phyloP scores from a whole-genome alignment of 2,888 invertebrate species.

The Cheilosia urbana region DNA sequence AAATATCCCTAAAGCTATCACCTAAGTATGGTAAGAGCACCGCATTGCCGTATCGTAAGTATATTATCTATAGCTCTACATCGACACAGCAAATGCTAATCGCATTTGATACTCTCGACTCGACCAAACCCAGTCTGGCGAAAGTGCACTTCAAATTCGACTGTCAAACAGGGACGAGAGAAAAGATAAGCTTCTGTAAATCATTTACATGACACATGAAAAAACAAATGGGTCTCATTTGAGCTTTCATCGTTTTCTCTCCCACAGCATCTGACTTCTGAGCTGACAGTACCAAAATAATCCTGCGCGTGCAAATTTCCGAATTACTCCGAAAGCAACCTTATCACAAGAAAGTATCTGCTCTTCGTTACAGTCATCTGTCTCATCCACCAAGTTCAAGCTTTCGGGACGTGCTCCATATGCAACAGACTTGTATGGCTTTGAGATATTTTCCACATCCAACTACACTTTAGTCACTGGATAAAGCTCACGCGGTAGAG shows the following conservation, averaged over 20 bases:
- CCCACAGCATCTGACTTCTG: conserved; percentile 4
- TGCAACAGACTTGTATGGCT: conserved; percentile 62
- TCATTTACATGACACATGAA: conserved; percentile 46
- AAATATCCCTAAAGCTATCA: too few relatives aligned
- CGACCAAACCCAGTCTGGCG: background rate
- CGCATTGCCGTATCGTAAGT: too few relatives aligned
- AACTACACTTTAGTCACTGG: conserved; percentile 67
- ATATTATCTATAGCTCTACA: too few relatives aligned
- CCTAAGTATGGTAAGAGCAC: too few relatives aligned
- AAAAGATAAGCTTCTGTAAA: conserved; percentile 17
- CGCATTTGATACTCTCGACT: background rate
- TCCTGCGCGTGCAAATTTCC: conserved; percentile 46
- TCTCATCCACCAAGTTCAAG: conserved; percentile 26
- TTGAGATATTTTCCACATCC: conserved; percentile 59
- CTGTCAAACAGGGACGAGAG: conserved; percentile 31
- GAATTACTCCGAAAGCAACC: conserved; percentile 51
- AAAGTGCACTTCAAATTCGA: conserved; percentile 30
- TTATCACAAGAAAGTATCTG: background rate
- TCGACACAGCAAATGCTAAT: background rate
- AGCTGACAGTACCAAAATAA: background rate
- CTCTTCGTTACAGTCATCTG: conserved; percentile 16
- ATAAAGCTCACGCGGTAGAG: conserved; percentile 69
- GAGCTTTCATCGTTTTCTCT: conserved; percentile 30
- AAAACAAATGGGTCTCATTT: conserved; percentile 2
- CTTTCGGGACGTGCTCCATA: conserved; percentile 44